Conservation (phyloP, 2,888 invertebrate genomes). For the Agriotes lineatus region DNA sequence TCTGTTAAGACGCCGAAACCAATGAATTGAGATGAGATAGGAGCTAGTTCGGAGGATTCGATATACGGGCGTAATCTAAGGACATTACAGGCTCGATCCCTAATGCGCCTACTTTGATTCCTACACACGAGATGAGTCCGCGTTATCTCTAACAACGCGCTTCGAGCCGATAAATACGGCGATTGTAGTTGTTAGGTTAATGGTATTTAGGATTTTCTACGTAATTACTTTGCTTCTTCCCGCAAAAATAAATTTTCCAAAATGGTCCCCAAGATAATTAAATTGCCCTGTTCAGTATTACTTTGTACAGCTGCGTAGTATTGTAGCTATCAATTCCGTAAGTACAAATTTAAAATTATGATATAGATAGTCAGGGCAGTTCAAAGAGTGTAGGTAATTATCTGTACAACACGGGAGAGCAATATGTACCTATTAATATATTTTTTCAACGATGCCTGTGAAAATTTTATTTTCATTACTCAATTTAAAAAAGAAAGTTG, state of each 20-base stretch:
- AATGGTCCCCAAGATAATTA: constrained; percentile 14
- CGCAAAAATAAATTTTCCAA: not conserved
- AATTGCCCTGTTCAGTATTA: constrained; percentile 6
- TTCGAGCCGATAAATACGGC: constrained; percentile 39
- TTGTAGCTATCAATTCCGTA: too few species aligned
- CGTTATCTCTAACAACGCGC: constrained; percentile 42
- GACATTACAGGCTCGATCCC: constrained; percentile 55
- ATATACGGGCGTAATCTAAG: constrained; percentile 54
- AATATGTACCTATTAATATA: too few species aligned
- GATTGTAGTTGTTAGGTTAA: constrained; percentile 43
- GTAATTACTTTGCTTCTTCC: constrained; percentile 23
- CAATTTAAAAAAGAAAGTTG: too few species aligned
- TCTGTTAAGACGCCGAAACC: constrained; percentile 52
- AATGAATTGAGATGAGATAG: constrained; percentile 58
- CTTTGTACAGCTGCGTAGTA: too few species aligned
- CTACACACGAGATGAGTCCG: constrained; percentile 52
- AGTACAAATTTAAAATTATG: too few species aligned
- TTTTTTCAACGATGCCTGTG: too few species aligned
- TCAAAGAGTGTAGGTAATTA: too few species aligned
- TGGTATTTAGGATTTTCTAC: constrained; percentile 46
- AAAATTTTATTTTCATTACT: too few species aligned
- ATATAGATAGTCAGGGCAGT: too few species aligned
- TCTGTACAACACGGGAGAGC: too few species aligned
- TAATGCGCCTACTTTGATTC: constrained; percentile 57
- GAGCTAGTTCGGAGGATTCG: constrained; percentile 49